A percentile compares a stretch with the other conserved stretches of the same genome.
phyloP scores from a whole-genome alignment of 2,888 invertebrate species.

The Polylopha cassiicola region DNA sequence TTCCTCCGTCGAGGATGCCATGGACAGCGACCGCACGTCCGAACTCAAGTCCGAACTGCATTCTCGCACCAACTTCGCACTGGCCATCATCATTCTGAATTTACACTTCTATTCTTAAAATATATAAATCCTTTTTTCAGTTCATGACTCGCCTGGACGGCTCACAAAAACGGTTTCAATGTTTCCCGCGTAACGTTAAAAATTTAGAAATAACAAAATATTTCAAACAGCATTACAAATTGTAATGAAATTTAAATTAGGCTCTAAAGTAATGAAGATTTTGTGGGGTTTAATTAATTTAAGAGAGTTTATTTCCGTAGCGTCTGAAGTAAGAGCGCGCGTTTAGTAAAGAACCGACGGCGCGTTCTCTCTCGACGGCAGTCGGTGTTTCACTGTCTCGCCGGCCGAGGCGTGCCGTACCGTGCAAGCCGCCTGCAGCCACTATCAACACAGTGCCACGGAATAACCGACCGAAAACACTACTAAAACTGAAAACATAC shows the following conservation, averaged over 20 bases:
- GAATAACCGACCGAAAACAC: constrained; percentile 2
- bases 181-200: too few species aligned
- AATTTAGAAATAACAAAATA: too few species aligned
- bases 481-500: too few species aligned
- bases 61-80: constrained; percentile 74
- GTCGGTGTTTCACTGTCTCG: constrained; percentile 52
- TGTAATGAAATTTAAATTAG: neutral
- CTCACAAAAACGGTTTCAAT: too few species aligned
- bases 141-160: too few species aligned
- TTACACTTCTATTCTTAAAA: constrained; percentile 1
- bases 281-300: neutral
- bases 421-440: constrained; percentile 24
- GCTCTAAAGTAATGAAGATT: neutral
- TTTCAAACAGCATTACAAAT: too few species aligned
- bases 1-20: constrained; percentile 75
- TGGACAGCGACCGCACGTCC: constrained; percentile 68
- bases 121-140: neutral
- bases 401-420: constrained; percentile 17
- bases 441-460: constrained; percentile 16
- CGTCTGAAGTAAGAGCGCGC: constrained; percentile 44
- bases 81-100: constrained; percentile 73
- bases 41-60: constrained; percentile 73
- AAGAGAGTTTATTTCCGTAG: constrained; percentile 21
- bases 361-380: constrained; percentile 48
- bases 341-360: constrained; percentile 32